These are phyloP conservation scores for Numida meleagris DNA, from an alignment of 2,113 vertebrate genomes.

Conservation along the genomic window DNA sequence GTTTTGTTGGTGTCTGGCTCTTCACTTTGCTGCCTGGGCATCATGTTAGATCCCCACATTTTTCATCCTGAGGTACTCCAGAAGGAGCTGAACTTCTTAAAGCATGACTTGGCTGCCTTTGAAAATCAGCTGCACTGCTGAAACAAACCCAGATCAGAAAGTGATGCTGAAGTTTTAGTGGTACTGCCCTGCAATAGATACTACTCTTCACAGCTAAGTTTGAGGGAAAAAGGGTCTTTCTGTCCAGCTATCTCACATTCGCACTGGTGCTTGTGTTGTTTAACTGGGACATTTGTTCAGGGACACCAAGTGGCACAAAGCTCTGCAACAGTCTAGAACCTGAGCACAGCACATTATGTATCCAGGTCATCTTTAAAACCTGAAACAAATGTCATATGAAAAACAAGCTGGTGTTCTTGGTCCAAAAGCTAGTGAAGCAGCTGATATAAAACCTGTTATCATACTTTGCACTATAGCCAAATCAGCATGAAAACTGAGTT, in stretches of 20 bases:
- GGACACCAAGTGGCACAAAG: background rate
- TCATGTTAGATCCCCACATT: background rate
- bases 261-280: background rate
- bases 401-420: rapidly evolving
- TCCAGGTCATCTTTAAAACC: background rate
- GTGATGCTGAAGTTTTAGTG: background rate
- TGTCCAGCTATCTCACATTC: background rate
- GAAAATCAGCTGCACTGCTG: background rate
- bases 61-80: background rate
- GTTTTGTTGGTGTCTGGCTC: background rate
- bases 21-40: background rate
- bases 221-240: background rate
- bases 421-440: background rate
- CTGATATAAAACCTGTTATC: background rate
- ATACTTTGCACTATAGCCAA: background rate
- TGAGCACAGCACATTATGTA: background rate
- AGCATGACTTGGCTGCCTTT: background rate
- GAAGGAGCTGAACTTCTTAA: background rate
- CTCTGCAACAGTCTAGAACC: background rate
- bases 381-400: background rate
- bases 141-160: background rate
- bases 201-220: background rate
- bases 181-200: background rate
- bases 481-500: background rate
- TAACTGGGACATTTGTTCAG: background rate